Conservation (phyloP, 2,888 invertebrate genomes). For the Nomada fabriciana region DNA sequence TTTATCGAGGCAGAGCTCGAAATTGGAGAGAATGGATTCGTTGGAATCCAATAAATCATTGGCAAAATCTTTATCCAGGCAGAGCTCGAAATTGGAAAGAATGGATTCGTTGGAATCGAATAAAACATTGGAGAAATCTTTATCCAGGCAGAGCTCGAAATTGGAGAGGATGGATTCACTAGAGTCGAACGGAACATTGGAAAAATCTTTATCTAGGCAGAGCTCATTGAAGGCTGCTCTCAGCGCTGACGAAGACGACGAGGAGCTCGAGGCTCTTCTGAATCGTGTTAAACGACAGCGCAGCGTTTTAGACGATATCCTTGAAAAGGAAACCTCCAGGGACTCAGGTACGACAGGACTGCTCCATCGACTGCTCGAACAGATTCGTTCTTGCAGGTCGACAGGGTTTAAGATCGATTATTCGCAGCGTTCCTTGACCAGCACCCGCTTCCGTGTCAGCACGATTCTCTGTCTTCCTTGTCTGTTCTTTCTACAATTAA, state of each 20-base stretch:
- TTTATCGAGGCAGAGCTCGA: constrained; percentile 58
- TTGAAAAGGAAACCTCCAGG: constrained; percentile 86
- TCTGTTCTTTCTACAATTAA: neutral
- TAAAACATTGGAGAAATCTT: constrained; percentile 7
- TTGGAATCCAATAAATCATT: constrained; percentile 24
- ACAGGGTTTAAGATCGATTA: constrained; percentile 9
- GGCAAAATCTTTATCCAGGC: constrained; percentile 45
- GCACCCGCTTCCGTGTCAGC: constrained; percentile 9
- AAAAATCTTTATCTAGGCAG: constrained; percentile 50
- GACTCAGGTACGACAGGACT: constrained; percentile 66
- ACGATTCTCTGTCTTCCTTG: neutral
- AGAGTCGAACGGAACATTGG: constrained; percentile 36
- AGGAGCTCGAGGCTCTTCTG: constrained; percentile 88
- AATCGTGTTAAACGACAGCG: constrained; percentile 89
- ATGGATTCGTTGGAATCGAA: constrained; percentile 53
- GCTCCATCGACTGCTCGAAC: constrained; percentile 36
- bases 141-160: constrained; percentile 77
- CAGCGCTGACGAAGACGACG: constrained; percentile 85
- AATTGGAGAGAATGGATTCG: constrained; percentile 56
- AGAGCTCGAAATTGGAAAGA: constrained; percentile 57
- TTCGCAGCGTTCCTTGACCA: constrained; percentile 11
- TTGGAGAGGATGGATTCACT: constrained; percentile 75
- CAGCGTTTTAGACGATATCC: constrained; percentile 89
- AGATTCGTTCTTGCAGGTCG: constrained; percentile 25
- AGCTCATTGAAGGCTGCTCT: constrained; percentile 66